Base-by-base conservation (phyloP, 2,113 vertebrate genomes). In the Theristicus caerulescens region DNA sequence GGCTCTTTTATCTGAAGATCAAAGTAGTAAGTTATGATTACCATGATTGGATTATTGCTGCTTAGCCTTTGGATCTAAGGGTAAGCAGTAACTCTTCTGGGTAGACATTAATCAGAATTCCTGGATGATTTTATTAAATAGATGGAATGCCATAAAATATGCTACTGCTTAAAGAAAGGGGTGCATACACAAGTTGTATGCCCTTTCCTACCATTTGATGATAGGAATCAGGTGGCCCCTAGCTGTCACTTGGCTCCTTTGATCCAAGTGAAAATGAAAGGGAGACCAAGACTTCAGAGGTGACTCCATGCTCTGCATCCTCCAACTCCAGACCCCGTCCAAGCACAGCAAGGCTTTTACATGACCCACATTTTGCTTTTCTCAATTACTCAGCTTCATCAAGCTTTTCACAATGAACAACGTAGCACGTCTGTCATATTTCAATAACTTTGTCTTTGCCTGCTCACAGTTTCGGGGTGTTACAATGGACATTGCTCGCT, bases 1-100 rank as follows among this genome's bases (percentile, higher is more conserved):
- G 85, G 86, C 94, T 91, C 95, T 97, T 97, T 97, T 96, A 97
- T 97, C 94, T 93, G 93, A 94, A 92, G 95, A 97, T 96, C 94
- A 97, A 96, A 96, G 95, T 70, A 84, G 36, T 77, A 89, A 80
- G 93, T 95, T 91, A 92, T 80, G 93, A 76, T 94, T 95, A 92
- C 84, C 73, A 88, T 83, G 95, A 88, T 47, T 92, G 93, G 84
- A 95, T 94, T 96, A 95, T 91, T 80, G 94, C 90, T 96, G 88
- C 86, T 97, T 97, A 90, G 86, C 94, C 90, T 97, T 94, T 90
- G 93, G 88, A 95, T 97, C 90, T 92, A 86, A 94, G 89, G 91
- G 90, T 95, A 94, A 97, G 92, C 84, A 95, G 67, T 78, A 86
- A 65, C 70, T 96, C 86, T 96, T 96, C 46, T 88, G 85, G 69